Percentiles rank a stretch among this genome's conserved stretches.
Evolutionary conservation across 2,797 vertebrate genomes (phyloP).

Genomic region (Peromyscus melanophrys): DNA sequence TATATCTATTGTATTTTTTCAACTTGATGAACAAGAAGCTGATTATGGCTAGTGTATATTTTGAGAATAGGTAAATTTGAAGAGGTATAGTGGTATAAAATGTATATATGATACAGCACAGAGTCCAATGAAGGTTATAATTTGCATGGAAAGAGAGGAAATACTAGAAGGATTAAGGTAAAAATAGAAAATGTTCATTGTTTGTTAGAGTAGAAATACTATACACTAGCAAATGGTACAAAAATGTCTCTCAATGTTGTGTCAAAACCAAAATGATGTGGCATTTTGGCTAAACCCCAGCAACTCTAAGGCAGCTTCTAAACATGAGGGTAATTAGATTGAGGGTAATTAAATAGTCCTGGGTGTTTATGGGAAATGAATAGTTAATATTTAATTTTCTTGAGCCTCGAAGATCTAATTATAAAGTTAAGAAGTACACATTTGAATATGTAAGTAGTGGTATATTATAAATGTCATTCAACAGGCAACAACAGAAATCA

Average conservation of each 20-base stretch:
- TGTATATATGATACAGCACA: background rate
- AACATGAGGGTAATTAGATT: conserved; percentile 10
- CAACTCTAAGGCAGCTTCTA: background rate
- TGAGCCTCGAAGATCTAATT: conserved; percentile 66
- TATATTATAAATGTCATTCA: conserved; percentile 62
- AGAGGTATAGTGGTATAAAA: background rate
- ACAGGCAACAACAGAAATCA: conserved; percentile 51
- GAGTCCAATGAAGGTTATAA: background rate
- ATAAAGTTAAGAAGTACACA: background rate
- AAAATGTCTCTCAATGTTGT: background rate
- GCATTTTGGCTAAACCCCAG: background rate
- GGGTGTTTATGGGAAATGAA: conserved; percentile 55
- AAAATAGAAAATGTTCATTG: background rate
- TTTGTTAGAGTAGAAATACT: conserved; percentile 5
- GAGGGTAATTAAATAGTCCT: background rate
- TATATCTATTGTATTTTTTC: background rate
- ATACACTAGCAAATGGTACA: background rate
- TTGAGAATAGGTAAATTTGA: conserved; percentile 5
- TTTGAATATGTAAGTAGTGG: conserved; percentile 39
- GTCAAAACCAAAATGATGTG: conserved; percentile 21
- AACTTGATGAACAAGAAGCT: background rate
- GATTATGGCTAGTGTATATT: background rate
- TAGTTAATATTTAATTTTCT: conserved; percentile 43
- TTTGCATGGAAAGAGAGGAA: background rate
- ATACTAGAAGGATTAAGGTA: background rate